These are phyloP conservation scores for Pygocentrus nattereri DNA, from an alignment of 2,797 vertebrate species.

Conservation along the genomic window DNA sequence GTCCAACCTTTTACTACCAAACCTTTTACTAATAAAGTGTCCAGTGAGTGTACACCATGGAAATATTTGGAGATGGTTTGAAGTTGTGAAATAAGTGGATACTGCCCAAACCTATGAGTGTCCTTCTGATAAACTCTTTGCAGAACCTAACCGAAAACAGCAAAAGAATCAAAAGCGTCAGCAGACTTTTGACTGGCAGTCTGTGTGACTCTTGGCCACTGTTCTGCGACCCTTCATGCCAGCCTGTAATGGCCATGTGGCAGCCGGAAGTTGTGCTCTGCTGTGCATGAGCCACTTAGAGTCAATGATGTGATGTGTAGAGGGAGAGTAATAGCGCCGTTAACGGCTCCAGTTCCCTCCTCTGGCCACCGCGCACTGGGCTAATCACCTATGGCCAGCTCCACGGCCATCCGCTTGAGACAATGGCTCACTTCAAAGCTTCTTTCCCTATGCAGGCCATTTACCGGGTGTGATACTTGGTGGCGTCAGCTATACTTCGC, in stretches of 20 bases:
- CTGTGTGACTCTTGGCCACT: too few relatives aligned
- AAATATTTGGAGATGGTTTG: too few relatives aligned
- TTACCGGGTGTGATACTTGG: neutral
- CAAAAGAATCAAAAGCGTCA: too few relatives aligned
- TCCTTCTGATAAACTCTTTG: too few relatives aligned
- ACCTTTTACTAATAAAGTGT: too few relatives aligned
- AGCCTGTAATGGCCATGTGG: neutral
- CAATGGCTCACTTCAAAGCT: neutral
- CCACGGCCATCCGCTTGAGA: neutral
- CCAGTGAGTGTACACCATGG: too few relatives aligned
- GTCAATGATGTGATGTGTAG: conserved; percentile 36
- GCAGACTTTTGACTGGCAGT: too few relatives aligned
- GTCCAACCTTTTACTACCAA: too few relatives aligned
- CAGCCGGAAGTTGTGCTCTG: conserved; percentile 7
- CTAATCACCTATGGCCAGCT: conserved; percentile 38
- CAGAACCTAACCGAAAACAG: too few relatives aligned
- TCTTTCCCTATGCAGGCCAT: neutral
- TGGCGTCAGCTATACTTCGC: neutral
- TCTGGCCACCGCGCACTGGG: conserved; percentile 11
- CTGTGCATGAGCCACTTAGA: conserved; percentile 6
- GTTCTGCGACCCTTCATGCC: neutral
- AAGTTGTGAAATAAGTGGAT: too few relatives aligned
- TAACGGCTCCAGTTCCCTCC: conserved; percentile 9
- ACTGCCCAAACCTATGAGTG: too few relatives aligned
- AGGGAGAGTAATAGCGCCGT: conserved; percentile 31